Percentiles rank a stretch among this genome's conserved stretches.
These are phyloP conservation scores for Uromys caudimaculatus DNA, from an alignment of 2,797 vertebrate genomes.

Conservation along the genomic window DNA sequence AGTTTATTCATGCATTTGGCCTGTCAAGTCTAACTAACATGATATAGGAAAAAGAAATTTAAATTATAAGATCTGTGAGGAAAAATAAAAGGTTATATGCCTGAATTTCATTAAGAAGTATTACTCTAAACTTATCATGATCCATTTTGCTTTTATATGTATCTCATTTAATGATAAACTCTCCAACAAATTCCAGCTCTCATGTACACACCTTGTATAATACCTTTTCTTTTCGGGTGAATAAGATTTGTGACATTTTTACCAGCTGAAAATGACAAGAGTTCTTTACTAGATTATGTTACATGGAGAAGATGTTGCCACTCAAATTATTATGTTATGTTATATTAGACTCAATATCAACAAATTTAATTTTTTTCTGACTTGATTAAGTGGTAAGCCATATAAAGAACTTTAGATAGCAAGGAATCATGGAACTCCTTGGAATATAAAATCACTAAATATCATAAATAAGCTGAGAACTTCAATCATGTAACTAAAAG, in stretches of 20 bases:
- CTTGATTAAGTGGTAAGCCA: not conserved
- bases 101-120: conserved; percentile 25
- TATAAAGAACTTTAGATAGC: not conserved
- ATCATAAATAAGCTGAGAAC: not conserved
- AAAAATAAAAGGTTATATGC: not conserved
- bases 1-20: not conserved
- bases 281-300: not conserved
- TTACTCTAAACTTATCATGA: not conserved
- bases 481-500: not conserved
- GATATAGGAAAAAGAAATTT: not conserved
- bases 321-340: not conserved
- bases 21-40: not conserved
- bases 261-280: not conserved
- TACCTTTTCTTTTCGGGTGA: not conserved
- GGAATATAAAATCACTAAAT: not conserved
- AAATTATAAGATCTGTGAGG: not conserved
- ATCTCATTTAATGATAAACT: not conserved
- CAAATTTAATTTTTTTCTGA: not conserved
- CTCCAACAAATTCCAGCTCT: not conserved
- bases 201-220: not conserved
- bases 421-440: not conserved
- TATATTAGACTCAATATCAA: not conserved
- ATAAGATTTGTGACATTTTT: not conserved
- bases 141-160: not conserved
- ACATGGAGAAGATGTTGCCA: not conserved